These are phyloP conservation scores for Phenganax subtilis DNA, from an alignment of 92 coral and sea anemone genomes.

Conservation along the genomic window DNA sequence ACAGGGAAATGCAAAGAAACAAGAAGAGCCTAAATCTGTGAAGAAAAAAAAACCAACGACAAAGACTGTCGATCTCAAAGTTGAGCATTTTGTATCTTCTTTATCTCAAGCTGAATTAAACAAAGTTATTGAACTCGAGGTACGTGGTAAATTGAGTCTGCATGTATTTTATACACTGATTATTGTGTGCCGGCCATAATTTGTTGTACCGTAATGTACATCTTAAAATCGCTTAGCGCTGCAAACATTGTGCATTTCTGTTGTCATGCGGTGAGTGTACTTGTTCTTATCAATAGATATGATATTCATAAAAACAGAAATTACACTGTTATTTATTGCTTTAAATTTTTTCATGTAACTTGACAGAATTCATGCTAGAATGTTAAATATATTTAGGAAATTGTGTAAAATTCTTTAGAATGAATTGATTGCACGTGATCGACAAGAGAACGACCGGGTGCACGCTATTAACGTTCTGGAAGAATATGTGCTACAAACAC, in stretches of 20 bases:
- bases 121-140: constrained; percentile 76
- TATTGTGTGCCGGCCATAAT: no score
- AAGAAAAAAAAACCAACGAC: constrained; percentile 87
- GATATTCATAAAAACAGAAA: no score
- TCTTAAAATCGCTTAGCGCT: no score
- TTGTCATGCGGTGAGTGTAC: no score
- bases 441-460: constrained; percentile 69
- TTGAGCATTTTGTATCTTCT: constrained; percentile 60
- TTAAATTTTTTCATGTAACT: no score
- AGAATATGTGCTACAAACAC: constrained; percentile 78
- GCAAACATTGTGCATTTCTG: no score
- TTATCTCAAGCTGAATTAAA: constrained; percentile 55
- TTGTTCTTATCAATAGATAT: no score
- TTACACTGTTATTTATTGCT: no score
- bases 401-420: constrained; percentile 44
- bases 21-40: constrained; percentile 55
- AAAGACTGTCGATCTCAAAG: constrained; percentile 70
- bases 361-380: neutral
- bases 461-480: constrained; percentile 86
- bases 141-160: constrained; percentile 8
- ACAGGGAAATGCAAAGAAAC: constrained; percentile 39
- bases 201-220: no score
- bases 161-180: no score
- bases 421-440: constrained; percentile 77
- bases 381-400: neutral